Evolutionary conservation across 2,113 vertebrate genomes (phyloP).

Genomic region (Onychorhynchus coronatus): DNA sequence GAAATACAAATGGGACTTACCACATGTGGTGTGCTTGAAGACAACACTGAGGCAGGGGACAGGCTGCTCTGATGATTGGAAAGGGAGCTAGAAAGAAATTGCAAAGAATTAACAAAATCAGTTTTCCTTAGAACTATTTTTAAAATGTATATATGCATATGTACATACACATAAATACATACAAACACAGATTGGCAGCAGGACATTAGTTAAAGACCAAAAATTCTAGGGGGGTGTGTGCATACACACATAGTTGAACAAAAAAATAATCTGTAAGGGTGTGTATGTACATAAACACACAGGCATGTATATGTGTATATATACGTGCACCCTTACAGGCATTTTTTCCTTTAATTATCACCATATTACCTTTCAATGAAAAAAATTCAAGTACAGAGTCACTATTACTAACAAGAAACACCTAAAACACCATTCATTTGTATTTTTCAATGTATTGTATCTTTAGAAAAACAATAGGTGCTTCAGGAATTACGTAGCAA

Average conservation of each 20-base stretch:
- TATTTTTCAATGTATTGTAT: neutral
- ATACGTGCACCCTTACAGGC: neutral
- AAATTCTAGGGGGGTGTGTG: neutral
- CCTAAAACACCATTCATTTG: neutral
- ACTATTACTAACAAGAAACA: neutral
- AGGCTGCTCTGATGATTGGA: conserved; percentile 84
- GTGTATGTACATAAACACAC: accelerated
- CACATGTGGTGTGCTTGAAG: conserved; percentile 79
- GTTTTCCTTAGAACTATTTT: neutral
- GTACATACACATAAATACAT: neutral
- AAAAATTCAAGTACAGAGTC: neutral
- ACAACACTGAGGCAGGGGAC: conserved; percentile 81
- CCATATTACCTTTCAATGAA: neutral
- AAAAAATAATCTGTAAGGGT: neutral
- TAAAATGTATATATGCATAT: neutral
- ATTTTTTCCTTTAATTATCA: neutral
- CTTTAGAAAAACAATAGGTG: neutral
- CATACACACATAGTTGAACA: neutral
- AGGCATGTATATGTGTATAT: accelerated
- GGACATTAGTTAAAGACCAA: neutral
- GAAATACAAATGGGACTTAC: conserved; percentile 71
- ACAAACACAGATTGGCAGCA: neutral
- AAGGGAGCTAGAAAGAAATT: conserved; percentile 63
- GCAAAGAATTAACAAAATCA: neutral
- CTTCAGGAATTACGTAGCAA: neutral